Base-by-base conservation (phyloP, 2,888 invertebrate species). In the Stenotaenia linearis region DNA sequence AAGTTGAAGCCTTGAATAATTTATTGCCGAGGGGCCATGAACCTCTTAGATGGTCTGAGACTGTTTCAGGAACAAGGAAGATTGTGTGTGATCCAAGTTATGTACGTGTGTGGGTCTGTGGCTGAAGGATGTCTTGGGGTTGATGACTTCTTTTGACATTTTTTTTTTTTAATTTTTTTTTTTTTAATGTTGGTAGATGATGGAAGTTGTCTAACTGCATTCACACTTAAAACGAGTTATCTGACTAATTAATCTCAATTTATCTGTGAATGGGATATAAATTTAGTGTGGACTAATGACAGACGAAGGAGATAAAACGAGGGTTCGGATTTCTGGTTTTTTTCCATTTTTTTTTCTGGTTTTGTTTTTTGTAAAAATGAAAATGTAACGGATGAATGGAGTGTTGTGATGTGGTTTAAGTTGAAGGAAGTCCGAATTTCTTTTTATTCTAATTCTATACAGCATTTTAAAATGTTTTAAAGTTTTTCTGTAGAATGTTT, bases 31-130 rank as follows among this genome's bases (percentile, higher is more conserved):
- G n/a, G 61, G 61, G 23, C 61, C 61, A 61, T 61, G 61, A 61
- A 61, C 61, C 61, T 61, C 61, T 61, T 61, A 61, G 61, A 61
- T 61, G 61, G 61, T 61, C 61, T 61, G 25, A 61, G 61, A 61
- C 61, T 25, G 28, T 61, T 61, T 61, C 61, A 61, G 61, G 61
- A 61, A 61, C 61, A 61, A 61, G 61, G 61, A 61, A 61, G 61
- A 61, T 61, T 61, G 61, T 61, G 61, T 61, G 61, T 61, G 61
- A 61, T 61, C 61, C 61, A 28, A 61, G 25, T 61, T 61, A 61
- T 61, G 61, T 61, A 45, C n/a, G 45, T 45, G 45, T 56, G 23
- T 61, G 61, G 23, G 61, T 61, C 25, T 61, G 28, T 61, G 25
- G 61, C 25, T 56, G 56, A 56, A 56, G 56, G 56, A 56, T 23